A percentile compares a stretch with the other conserved stretches of the same genome.
Conservation (phyloP, 2,797 vertebrate species). For the Melanotaenia trifasciata region DNA sequence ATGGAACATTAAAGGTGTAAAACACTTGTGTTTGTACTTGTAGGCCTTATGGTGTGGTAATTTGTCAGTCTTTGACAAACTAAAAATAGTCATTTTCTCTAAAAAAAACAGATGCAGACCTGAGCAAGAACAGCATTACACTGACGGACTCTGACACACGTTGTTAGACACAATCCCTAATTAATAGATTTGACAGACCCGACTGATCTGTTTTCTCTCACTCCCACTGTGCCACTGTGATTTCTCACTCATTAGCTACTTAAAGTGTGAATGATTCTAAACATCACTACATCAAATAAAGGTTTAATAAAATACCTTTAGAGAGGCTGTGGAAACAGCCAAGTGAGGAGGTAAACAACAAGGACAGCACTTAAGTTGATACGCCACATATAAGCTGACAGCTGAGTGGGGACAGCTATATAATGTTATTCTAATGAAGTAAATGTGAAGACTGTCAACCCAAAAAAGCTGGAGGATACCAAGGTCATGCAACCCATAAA, state of each 20-base stretch:
- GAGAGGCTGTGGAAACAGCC: conserved; percentile 37
- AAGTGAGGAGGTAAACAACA: conserved; percentile 49
- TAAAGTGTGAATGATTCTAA: conserved; percentile 33
- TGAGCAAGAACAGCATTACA: conserved; percentile 11
- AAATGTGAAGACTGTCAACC: not conserved
- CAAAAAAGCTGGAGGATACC: no score
- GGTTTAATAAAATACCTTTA: conserved; percentile 33
- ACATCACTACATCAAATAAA: conserved; percentile 4
- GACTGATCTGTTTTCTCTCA: conserved; percentile 12
- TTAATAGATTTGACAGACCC: conserved; percentile 43
- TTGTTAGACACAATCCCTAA: conserved; percentile 27
- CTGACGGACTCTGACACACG: conserved; percentile 16
- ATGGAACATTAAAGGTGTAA: conserved; percentile 6
- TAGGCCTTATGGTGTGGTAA: not conserved
- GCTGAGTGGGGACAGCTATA: conserved; percentile 40
- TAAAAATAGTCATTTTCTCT: not conserved
- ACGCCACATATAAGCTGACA: conserved; percentile 52
- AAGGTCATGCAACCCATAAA: no score
- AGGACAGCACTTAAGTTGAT: conserved; percentile 39
- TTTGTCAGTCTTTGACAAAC: conserved; percentile 31
- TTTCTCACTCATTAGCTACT: conserved; percentile 25
- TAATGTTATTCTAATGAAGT: conserved; percentile 45
- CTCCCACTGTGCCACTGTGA: conserved; percentile 33
- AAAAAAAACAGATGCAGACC: conserved; percentile 17
- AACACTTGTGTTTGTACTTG: no score